Base-by-base conservation (phyloP, 2,797 vertebrate species). In the Phalanger gymnotis region DNA sequence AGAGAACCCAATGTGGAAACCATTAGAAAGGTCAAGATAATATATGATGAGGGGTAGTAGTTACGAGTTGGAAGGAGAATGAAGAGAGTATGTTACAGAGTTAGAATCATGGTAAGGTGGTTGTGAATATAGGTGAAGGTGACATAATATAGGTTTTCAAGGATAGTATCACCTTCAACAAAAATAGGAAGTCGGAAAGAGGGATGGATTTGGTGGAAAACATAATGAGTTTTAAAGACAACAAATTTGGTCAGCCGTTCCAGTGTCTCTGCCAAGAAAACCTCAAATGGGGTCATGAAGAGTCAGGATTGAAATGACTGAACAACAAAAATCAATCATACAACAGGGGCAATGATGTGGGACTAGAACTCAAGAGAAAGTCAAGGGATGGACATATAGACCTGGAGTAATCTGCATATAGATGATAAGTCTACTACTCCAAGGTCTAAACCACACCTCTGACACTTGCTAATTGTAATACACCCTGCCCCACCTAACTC, bases 401-500 rank as follows among this genome's bases (percentile, higher is more conserved):
- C 40, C 34, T 73, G 34, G 16, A 19, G 61, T 7, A n/a, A 73
- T 28, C 13, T 73, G 61, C 14, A 61, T 40, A 40, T 22, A n/a
- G 19, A 40, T 40, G 66, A 22, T 73, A 40, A 73, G 5, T 73
- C 66, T 14, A 27, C 73, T 47, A 51, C 9, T 51, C 73, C 40
- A 87, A 3, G 22, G 40, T 87, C 40, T 25, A 51, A 87, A 47
- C 40, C 25, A 47, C 13, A 87, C 22, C 19, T 81, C 73, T 47
- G 22, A 81, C 3, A 47, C 66, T 73, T 40, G 6, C 40, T 47
- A 47, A 9, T 51, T 11, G 10, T 27, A 9, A 87, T 14, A 22
- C n/a, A 19, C 28, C 19, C n/a, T 14, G 1, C 22, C 2, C 19
- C 3, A 1, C 5, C 0, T 2, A 27, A 81, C 2, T 25, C 66